A percentile compares a stretch with the other conserved stretches of the same genome.
These are phyloP conservation scores for Plotosus lineatus DNA, from an alignment of 2,113 vertebrate species.

Conservation along the genomic window DNA sequence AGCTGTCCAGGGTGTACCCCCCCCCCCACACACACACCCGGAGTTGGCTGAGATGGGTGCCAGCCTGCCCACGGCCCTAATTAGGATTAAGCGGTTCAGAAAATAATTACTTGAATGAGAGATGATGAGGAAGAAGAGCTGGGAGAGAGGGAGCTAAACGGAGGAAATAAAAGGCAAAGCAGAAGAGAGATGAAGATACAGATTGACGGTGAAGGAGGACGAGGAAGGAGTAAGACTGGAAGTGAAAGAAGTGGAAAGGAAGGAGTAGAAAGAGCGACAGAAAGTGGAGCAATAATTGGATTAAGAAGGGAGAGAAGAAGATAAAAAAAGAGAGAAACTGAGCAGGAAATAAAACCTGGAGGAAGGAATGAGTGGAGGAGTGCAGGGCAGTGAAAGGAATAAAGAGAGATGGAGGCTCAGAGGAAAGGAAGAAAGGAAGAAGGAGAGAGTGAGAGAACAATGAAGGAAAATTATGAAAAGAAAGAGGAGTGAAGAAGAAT, in stretches of 20 bases:
- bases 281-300: too few relatives aligned
- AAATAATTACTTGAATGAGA: too few relatives aligned
- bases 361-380: not conserved
- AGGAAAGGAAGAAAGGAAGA: not conserved
- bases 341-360: not conserved
- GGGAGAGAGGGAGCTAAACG: not conserved
- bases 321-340: not conserved
- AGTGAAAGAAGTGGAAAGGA: not conserved
- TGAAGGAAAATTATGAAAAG: not conserved
- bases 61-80: too few relatives aligned
- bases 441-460: not conserved
- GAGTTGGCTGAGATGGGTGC: too few relatives aligned
- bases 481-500: conserved; percentile 13
- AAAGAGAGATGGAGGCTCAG: not conserved
- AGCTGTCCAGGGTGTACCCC: too few relatives aligned
- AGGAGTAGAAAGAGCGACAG: too few relatives aligned
- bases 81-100: too few relatives aligned
- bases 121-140: not conserved
- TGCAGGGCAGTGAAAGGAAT: not conserved
- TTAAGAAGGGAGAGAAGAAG: not conserved
- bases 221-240: too few relatives aligned
- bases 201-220: too few relatives aligned
- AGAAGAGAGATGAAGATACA: not conserved
- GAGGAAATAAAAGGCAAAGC: not conserved
- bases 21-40: too few relatives aligned